A percentile compares a stretch with the other conserved stretches of the same genome.
These are phyloP conservation scores for Anorthoa munda DNA, from an alignment of 2,888 invertebrate genomes.

Conservation along the genomic window DNA sequence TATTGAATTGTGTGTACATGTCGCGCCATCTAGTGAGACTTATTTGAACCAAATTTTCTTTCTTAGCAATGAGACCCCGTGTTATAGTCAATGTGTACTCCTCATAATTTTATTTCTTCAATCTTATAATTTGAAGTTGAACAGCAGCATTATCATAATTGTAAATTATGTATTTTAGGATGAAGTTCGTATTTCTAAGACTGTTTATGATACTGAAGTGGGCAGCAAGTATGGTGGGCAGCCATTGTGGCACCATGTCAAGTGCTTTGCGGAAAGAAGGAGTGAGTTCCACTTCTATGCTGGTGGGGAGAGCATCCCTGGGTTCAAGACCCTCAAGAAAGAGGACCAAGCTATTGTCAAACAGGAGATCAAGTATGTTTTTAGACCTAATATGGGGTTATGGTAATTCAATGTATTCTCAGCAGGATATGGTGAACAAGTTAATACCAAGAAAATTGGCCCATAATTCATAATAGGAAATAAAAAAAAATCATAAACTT, in stretches of 20 bases:
- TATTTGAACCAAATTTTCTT: too few relatives aligned
- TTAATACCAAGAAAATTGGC: too few relatives aligned
- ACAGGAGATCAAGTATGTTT: slow-evolving; percentile 92
- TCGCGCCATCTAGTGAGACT: too few relatives aligned
- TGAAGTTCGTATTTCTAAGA: slow-evolving; percentile 95
- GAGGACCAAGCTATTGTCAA: slow-evolving; percentile 93
- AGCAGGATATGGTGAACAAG: too few relatives aligned
- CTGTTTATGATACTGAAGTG: slow-evolving; percentile 95
- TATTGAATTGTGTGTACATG: too few relatives aligned
- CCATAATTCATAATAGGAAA: too few relatives aligned
- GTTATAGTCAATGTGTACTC: too few relatives aligned
- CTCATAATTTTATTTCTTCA: neutral
- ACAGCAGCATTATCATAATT: neutral
- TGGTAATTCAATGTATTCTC: too few relatives aligned
- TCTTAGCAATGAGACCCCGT: too few relatives aligned
- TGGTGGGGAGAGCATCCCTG: slow-evolving; percentile 94
- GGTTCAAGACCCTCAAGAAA: slow-evolving; percentile 92
- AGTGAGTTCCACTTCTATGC: slow-evolving; percentile 94
- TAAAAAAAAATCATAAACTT: too few relatives aligned
- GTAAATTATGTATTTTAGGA: slow-evolving; percentile 85
- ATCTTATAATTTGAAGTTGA: neutral
- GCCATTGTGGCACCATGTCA: slow-evolving; percentile 97
- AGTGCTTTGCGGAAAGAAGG: slow-evolving; percentile 95
- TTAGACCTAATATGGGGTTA: neutral
- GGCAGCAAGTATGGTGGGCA: slow-evolving; percentile 96